Evolutionary conservation across 2,888 invertebrate species (phyloP), one percentile per base, ranked within the genome.

Genomic region (Aelia acuminata): DNA sequence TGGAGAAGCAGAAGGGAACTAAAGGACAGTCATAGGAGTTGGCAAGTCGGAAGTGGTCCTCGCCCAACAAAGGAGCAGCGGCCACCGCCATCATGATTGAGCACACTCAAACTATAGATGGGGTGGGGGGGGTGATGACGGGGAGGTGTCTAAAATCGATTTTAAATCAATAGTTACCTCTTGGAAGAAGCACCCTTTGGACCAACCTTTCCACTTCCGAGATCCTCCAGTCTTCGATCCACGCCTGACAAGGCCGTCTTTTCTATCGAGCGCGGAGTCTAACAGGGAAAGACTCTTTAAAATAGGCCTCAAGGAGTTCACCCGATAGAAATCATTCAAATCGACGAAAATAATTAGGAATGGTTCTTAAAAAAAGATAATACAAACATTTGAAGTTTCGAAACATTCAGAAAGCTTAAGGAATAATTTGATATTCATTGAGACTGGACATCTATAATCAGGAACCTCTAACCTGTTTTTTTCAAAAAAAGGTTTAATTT

Each of bases 1-100:
- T 35, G 4, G 63, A 35, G 63, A 35, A 70, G 15, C 35, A 70
- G 15, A 70, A 70, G 63, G 20, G 31, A 35, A 70, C 63, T 70
- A 70, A 35, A 70, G 63, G 63, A 18, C 18, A 70, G 63, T 70
- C 63, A 70, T 70, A 70, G 63, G 35, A 70, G 63, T 70, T 70
- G 63, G 57, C 31, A 70, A 70, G 63, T 35, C 35, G 63, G 63
- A 70, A 70, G 63, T 70, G 63, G 63, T 35, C 31, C 63, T 70
- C 20, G 31, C 18, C 18, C 63, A 31, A 70, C 63, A 35, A 70
- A 70, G 63, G 63, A 35, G 10, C 31, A 35, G 10, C 31, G 63
- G 63, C 3, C 63, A 70, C 18, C 18, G 63, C 31, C 63, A 7
- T 35, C 31, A 70, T 70, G 63, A 70, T 70, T 70, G 63, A 70